Evolutionary conservation across 2,888 invertebrate genomes (phyloP), one percentile per base, ranked within the genome.

Genomic region (Stramonita haemastoma): DNA sequence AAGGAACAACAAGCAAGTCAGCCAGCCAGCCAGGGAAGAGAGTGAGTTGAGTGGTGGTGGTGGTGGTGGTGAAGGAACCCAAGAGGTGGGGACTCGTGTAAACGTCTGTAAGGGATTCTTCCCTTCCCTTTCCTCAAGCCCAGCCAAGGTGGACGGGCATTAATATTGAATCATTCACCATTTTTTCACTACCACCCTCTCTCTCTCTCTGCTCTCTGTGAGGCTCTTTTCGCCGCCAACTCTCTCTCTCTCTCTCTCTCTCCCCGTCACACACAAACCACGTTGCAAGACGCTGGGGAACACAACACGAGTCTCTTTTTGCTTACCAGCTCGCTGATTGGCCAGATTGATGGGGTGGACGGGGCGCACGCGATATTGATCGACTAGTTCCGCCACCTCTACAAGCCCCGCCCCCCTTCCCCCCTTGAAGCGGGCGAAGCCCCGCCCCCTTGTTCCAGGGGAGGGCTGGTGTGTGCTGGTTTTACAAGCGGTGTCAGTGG

Each of bases 101-200:
- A 56, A 89, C 89, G 89, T 22, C 89, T 88, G 88, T 88, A 66
- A 56, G 56, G 73, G 73, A 73, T 89, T 85, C 89, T 84, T 87
- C 36, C 46, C 56, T 85, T 46, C 84, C 19, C 46, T 46, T 19
- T 73, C 84, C 36, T 66, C 83, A 17, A 32, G 56, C 81, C 83
- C 57, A 19, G 88, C 85, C 85, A 89, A 89, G 85, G 89, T 85
- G 73, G 89, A 56, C 56, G 22, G 34, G 89, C 89, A 87, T 90
- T 90, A 91, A 90, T 90, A 90, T 90, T 91, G 90, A 91, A 87
- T 91, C 90, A 90, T 90, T 89, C 87, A 66, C 70, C 34, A 89
- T 87, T 89, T 90, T 83, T 83, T 11, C 73, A 13, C 70, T 2
- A 73, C 19, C 87, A 86, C 87, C 77, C 70, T 73, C 66, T 70